Base-by-base conservation (phyloP, 2,113 vertebrate genomes). In the Chrysemys picta region DNA sequence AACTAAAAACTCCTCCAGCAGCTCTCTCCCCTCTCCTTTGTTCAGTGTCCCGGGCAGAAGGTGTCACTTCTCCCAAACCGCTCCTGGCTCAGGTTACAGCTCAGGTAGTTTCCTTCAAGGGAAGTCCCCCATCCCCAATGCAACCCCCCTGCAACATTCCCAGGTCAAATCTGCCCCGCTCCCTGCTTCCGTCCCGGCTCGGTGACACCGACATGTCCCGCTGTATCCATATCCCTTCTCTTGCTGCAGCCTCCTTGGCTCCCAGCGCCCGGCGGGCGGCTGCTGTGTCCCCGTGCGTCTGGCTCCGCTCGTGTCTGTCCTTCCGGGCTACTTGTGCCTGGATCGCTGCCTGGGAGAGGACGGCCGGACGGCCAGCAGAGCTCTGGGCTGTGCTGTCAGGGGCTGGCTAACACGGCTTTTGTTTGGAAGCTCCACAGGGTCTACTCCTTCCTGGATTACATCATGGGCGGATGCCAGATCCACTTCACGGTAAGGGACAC, bases 391-490 rank as follows among this genome's bases (percentile, higher is more conserved):
- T 82, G 50, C 35, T 3, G 69, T 24, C 31, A 31, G 82, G 75
- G 24, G 25, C 38, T 0, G 0, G 88, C 96, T 90, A 87, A 98
- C 12, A 0, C 1, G 0, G 14, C 87, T 21, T 95, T 72, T 86
- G 83, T 94, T 85, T 91, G 95, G 91, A 98, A 99, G 99, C 98
- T 99, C 96, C 99, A 99, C 98, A 99, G 99, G 98, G 99, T 99
- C 31, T 99, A 99, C 95, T 99, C 99, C 88, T 99, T 99, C 98
- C 98, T 99, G 97, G 99, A 99, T 97, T 99, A 99, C 98, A 99
- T 99, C 98, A 99, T 99, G 99, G 99, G 99, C 2, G 99, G 99
- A 98, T 99, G 99, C 96, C 99, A 99, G 98, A 99, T 99, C 96
- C 99, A 99, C 97, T 99, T 99, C 97, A 99, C 99, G 65, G 99